phyloP scores from a whole-genome alignment of 37 sponge, comb jelly and placozoan genomes.

The Halichondria panicea region DNA sequence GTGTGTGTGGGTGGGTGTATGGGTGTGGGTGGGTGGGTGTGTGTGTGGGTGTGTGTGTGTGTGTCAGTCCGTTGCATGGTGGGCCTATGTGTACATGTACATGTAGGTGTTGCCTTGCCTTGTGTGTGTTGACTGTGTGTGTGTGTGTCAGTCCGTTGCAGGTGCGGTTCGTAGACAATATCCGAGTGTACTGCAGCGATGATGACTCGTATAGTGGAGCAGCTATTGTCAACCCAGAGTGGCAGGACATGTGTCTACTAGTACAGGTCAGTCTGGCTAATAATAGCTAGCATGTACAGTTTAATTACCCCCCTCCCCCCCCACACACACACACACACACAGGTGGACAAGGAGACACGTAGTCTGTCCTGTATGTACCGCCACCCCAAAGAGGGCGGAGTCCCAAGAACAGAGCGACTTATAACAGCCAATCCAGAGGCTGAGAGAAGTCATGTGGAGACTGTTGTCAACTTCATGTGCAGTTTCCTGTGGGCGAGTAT shows the following conservation, averaged over 20 bases:
- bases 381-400: slow-evolving; percentile 57
- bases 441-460: slow-evolving; percentile 60
- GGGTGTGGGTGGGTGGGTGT: too few species aligned
- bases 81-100: not conserved
- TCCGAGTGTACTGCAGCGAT: slow-evolving; percentile 19
- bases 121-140: too few species aligned
- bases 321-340: too few species aligned
- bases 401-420: slow-evolving; percentile 30
- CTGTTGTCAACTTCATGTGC: slow-evolving; percentile 69
- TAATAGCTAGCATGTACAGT: too few species aligned
- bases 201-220: slow-evolving; percentile 6
- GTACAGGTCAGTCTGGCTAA: not conserved
- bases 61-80: not conserved
- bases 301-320: too few species aligned
- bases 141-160: slow-evolving; percentile 8
- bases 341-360: slow-evolving; percentile 4
- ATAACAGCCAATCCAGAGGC: slow-evolving; percentile 65
- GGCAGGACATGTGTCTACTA: slow-evolving; percentile 77
- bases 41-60: too few species aligned
- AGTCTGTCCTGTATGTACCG: slow-evolving; percentile 63
- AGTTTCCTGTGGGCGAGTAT: slow-evolving; percentile 75
- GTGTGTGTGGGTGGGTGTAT: too few species aligned
- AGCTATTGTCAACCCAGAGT: slow-evolving; percentile 71
- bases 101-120: too few species aligned
- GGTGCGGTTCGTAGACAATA: slow-evolving; percentile 16